Evolutionary conservation across 2,113 vertebrate genomes (phyloP).

Genomic region (Oncorhynchus nerka): DNA sequence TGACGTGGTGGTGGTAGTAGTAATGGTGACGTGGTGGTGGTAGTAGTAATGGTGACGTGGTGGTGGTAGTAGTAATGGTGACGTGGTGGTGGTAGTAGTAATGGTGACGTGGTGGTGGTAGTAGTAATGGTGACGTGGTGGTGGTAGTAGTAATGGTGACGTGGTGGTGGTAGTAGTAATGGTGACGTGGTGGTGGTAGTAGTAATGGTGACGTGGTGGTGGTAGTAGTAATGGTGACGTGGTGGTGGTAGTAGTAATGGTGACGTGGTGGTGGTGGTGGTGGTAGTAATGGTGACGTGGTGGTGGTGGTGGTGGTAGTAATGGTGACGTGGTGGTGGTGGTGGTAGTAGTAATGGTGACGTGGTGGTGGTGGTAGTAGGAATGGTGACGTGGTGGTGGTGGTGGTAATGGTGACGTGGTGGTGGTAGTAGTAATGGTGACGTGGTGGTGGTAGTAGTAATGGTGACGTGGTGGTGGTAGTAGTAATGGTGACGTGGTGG

Average conservation of each 20-base stretch:
- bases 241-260: fast-evolving
- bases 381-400: fast-evolving
- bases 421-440: fast-evolving
- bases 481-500: fast-evolving
- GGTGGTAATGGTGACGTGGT: fast-evolving
- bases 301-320: fast-evolving
- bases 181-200: fast-evolving
- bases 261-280: no score
- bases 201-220: no score
- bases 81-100: no score
- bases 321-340: no score
- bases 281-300: fast-evolving
- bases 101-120: fast-evolving
- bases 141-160: no score
- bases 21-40: no score
- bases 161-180: no score
- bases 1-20: no score
- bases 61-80: fast-evolving
- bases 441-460: fast-evolving
- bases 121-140: no score
- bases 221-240: fast-evolving
- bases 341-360: fast-evolving
- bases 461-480: no score
- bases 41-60: fast-evolving
- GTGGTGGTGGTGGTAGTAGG: no score